Evolutionary conservation across 2,113 vertebrate species (phyloP).

Genomic region (Neomonachus schauinslandi): DNA sequence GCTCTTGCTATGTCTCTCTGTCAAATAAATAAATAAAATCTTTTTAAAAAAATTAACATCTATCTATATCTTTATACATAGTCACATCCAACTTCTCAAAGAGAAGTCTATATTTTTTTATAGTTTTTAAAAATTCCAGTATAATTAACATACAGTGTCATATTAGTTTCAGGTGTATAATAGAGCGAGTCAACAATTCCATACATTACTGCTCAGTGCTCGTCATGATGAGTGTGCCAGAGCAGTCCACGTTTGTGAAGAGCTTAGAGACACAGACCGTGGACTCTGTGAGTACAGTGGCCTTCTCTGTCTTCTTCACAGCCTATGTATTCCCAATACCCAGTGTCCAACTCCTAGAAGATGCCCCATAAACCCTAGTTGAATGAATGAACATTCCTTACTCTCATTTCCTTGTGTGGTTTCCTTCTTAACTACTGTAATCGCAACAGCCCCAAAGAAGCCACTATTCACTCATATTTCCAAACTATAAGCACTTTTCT

Average conservation of each 20-base stretch:
- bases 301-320: neutral
- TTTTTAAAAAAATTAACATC: neutral
- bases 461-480: neutral
- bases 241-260: neutral
- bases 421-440: neutral
- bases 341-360: neutral
- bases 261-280: neutral
- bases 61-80: neutral
- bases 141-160: neutral
- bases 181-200: neutral
- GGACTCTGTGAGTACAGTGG: neutral
- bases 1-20: too few relatives aligned
- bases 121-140: neutral
- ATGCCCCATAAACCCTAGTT: neutral
- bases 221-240: neutral
- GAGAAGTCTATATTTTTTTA: neutral
- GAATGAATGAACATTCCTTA: neutral
- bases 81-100: neutral
- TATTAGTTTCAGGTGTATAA: neutral
- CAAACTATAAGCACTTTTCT: neutral
- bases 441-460: neutral
- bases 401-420: neutral
- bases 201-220: neutral
- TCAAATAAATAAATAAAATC: too few relatives aligned
- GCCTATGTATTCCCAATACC: neutral